Conservation (phyloP, 1,140 invertebrate species). For the Oreohelix idahoensis region DNA sequence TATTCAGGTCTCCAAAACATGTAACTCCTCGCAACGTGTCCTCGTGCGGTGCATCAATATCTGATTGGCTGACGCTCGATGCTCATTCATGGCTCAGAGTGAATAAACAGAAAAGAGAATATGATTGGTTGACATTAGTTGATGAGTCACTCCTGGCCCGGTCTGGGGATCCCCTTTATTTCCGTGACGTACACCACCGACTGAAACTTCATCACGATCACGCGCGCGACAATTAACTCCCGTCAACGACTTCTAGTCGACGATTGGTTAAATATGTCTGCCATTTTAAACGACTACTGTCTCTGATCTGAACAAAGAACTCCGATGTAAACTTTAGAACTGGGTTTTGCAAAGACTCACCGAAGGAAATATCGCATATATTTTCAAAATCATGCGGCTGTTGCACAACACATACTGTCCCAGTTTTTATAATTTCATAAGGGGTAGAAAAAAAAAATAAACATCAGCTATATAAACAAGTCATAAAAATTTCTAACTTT, state of each 20-base stretch:
- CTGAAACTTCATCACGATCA: neutral
- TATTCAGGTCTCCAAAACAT: constrained; percentile 14
- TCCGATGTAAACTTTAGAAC: too few relatives aligned
- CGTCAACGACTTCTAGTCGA: neutral
- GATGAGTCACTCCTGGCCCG: constrained; percentile 15
- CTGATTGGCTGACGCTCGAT: constrained; percentile 42
- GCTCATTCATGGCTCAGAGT: constrained; percentile 49
- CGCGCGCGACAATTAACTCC: neutral
- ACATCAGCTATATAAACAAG: too few relatives aligned
- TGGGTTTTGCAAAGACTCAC: too few relatives aligned
- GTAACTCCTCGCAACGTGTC: constrained; percentile 22
- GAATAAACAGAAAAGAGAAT: constrained; percentile 41
- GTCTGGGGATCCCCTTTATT: constrained; percentile 44
- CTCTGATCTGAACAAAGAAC: too few relatives aligned
- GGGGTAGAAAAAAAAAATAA: too few relatives aligned
- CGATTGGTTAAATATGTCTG: neutral
- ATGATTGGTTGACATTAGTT: constrained; percentile 46
- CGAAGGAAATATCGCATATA: too few relatives aligned
- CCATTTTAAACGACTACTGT: too few relatives aligned
- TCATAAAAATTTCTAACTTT: too few relatives aligned
- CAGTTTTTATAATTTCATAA: too few relatives aligned
- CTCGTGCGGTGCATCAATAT: constrained; percentile 11
- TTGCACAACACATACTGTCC: too few relatives aligned
- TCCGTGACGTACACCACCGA: too few relatives aligned
- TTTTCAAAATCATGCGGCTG: too few relatives aligned